Evolutionary conservation across 2,113 vertebrate species (phyloP).

Genomic region (Nesoenas mayeri): DNA sequence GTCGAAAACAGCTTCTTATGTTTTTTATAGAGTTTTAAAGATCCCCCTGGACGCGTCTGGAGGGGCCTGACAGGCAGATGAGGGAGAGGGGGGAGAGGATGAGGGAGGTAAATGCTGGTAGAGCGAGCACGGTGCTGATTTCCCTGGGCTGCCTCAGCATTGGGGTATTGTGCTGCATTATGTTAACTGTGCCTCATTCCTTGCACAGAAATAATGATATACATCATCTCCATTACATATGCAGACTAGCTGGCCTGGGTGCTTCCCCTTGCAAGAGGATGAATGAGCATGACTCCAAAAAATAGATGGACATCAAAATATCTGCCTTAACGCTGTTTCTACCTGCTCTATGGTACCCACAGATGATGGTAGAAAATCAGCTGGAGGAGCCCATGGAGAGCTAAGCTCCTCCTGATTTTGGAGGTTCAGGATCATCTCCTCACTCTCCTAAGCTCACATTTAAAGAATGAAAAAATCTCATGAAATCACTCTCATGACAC

Average conservation of each 20-base stretch:
- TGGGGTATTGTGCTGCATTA: background rate
- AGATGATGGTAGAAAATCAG: background rate
- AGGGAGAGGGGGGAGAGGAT: background rate
- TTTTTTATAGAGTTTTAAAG: conserved; percentile 74
- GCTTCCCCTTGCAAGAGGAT: background rate
- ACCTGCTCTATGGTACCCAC: background rate
- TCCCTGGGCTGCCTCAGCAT: background rate
- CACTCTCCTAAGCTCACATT: background rate
- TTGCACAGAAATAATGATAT: background rate
- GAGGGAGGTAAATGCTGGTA: background rate
- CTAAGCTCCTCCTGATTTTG: background rate
- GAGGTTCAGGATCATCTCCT: background rate
- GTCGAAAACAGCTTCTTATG: conserved; percentile 70
- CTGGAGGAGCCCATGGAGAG: background rate
- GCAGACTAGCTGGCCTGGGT: background rate
- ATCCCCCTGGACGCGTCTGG: conserved; percentile 28
- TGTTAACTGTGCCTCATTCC: background rate
- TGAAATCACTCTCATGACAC: background rate
- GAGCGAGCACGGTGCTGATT: background rate
- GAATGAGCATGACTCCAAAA: background rate
- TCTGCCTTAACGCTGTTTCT: background rate
- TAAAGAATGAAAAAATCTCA: background rate
- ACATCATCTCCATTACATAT: accelerated
- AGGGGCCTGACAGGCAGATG: background rate
- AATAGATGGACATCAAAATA: background rate